These are phyloP conservation scores for Sinohyriopsis cumingii DNA, from an alignment of 2,888 invertebrate species.

Conservation along the genomic window DNA sequence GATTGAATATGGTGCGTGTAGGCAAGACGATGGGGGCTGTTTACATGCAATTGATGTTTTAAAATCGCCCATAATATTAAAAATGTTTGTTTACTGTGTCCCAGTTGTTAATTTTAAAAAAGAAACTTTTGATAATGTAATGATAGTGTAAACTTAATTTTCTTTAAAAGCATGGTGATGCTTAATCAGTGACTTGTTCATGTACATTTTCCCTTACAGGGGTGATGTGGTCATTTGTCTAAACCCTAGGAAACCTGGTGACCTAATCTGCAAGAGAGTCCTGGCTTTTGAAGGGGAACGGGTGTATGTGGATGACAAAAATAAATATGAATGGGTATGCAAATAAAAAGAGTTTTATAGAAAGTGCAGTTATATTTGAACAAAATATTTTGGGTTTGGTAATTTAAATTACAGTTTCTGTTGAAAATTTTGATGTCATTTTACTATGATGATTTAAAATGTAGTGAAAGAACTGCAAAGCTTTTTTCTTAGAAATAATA, in stretches of 20 bases:
- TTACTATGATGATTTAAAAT: too few relatives aligned
- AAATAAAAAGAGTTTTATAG: slow-evolving; percentile 1
- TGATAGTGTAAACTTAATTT: background rate
- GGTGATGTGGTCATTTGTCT: slow-evolving; percentile 91
- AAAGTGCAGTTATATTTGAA: background rate
- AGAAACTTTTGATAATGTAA: too few relatives aligned
- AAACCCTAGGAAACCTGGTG: slow-evolving; percentile 85
- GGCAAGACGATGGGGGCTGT: too few relatives aligned
- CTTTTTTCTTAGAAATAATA: too few relatives aligned
- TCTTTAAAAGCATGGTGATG: background rate
- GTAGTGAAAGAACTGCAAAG: background rate
- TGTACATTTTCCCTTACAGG: slow-evolving; percentile 70
- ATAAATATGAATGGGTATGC: background rate
- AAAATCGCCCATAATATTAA: too few relatives aligned
- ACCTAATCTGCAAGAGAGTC: slow-evolving; percentile 91
- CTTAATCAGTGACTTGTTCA: background rate
- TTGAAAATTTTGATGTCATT: too few relatives aligned
- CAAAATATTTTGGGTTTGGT: background rate
- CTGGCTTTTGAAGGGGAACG: slow-evolving; percentile 64
- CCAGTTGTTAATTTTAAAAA: too few relatives aligned
- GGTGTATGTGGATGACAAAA: slow-evolving; percentile 15
- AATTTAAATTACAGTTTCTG: background rate
- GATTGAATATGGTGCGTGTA: too few relatives aligned
- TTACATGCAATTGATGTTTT: too few relatives aligned
- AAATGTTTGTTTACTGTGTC: too few relatives aligned